Conservation (phyloP, 2,113 vertebrate species). For the Oryzias melastigma region DNA sequence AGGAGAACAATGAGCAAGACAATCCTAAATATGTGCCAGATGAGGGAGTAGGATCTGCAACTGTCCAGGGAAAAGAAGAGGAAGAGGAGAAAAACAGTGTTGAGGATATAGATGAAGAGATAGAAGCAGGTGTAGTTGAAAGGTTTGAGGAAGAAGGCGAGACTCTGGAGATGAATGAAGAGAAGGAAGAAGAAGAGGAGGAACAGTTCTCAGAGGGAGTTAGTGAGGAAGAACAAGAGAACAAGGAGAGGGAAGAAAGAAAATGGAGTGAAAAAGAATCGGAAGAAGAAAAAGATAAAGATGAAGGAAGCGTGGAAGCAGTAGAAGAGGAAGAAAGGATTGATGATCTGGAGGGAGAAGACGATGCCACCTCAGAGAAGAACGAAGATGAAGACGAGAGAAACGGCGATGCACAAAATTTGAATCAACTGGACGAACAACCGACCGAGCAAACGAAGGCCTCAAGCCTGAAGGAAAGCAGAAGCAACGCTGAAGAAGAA, state of each 20-base stretch:
- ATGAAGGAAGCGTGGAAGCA: conserved; percentile 5
- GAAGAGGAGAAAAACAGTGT: background rate
- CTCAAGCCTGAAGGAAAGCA: conserved; percentile 12
- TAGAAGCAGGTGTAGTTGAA: background rate
- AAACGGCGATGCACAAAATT: conserved; percentile 13
- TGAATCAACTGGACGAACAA: conserved; percentile 1
- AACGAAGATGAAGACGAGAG: conserved; percentile 13
- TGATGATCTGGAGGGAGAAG: conserved; percentile 7
- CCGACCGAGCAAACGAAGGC: conserved; percentile 29
- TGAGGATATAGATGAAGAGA: background rate
- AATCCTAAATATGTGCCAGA: no score
- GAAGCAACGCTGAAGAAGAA: conserved; percentile 12
- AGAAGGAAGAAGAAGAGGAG: background rate
- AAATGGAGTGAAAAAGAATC: background rate
- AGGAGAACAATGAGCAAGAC: no score
- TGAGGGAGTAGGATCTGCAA: background rate
- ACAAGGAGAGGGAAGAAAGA: background rate
- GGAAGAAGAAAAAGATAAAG: conserved; percentile 20
- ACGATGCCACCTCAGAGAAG: conserved; percentile 13
- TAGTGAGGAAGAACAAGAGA: conserved; percentile 4
- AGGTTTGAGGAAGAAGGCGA: background rate
- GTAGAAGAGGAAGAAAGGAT: conserved; percentile 8
- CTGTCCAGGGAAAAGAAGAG: background rate
- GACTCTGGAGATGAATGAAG: background rate
- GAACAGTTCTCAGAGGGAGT: conserved; percentile 1